Evolutionary conservation across 2,797 vertebrate species (phyloP), one percentile per base, ranked within the genome.

Genomic region (Premnoplex brunnescens): DNA sequence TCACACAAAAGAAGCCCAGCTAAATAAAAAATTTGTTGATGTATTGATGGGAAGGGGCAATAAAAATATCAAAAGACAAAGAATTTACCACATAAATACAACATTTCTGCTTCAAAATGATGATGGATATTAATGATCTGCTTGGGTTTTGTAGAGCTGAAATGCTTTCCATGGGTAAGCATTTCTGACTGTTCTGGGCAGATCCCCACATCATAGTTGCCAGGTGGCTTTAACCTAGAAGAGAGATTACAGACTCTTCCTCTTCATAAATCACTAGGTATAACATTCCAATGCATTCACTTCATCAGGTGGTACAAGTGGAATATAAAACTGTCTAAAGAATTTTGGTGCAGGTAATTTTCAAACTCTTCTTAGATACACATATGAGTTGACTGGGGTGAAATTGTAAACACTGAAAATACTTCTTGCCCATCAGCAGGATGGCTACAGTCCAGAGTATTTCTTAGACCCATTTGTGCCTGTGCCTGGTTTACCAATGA

Each of bases 191-290:
- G 28, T 54, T 56, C 66, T 91, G 92, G 86, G 77, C 69, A 93
- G 43, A 86, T 73, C 34, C 72, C 20, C 30, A 63, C 51, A 62
- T 66, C 71, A 41, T 10, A 41, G 32, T 9, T 95, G 67, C 84
- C 89, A 92, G 74, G 87, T 93, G 87, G 59, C 81, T 94, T 48
- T 87, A 94, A 55, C 43, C 34, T 92, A 85, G 63, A 91, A 32
- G 37, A 93, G 75, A 91, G 89, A 91, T 87, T 92, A 84, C 28
- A 90, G 67, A 46, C 41, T 88, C 4, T 0, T 87, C 93, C 62
- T 89, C 67, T 67, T 82, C 52, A 79, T 89, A 87, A 93, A 92
- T 94, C 80, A 87, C 55, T 55, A 68, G 21, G 22, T 68, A 62
- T 56, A 86, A 44, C 81, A 76, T 93, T 89, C 75, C 75, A 73